These are phyloP conservation scores for Nowickia ferox DNA, from an alignment of 2,888 invertebrate species.

Conservation along the genomic window DNA sequence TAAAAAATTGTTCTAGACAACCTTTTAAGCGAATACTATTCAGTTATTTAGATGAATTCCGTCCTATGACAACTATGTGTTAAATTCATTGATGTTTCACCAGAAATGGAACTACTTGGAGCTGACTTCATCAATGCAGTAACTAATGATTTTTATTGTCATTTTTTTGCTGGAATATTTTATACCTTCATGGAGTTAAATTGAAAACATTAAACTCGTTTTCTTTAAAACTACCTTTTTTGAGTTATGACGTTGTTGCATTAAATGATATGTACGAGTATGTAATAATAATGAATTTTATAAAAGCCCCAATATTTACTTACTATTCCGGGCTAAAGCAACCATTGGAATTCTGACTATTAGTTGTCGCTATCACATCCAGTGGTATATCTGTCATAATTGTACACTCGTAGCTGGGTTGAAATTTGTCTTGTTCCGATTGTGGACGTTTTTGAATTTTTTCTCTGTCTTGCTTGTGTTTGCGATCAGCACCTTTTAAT, in stretches of 20 bases:
- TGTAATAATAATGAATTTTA: background rate
- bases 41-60: too few relatives aligned
- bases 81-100: too few relatives aligned
- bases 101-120: too few relatives aligned
- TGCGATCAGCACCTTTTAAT: conserved; percentile 97
- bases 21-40: too few relatives aligned
- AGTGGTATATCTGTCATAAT: conserved; percentile 92
- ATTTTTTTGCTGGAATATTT: too few relatives aligned
- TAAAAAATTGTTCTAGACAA: too few relatives aligned
- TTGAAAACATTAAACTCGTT: too few relatives aligned
- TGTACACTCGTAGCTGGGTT: conserved; percentile 97
- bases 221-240: too few relatives aligned
- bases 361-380: conserved; percentile 77
- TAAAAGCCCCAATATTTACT: conserved; percentile 73
- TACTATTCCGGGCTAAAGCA: conserved; percentile 83
- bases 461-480: conserved; percentile 98
- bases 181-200: too few relatives aligned
- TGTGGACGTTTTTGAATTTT: conserved; percentile 94
- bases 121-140: too few relatives aligned
- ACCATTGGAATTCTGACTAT: conserved; percentile 75
- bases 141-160: too few relatives aligned
- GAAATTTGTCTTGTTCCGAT: conserved; percentile 94
- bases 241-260: background rate
- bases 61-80: too few relatives aligned
- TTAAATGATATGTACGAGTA: background rate